Evolutionary conservation across 53 echinoderm and acorn worm genomes (phyloP).

Genomic region (Zoroaster sp.): DNA sequence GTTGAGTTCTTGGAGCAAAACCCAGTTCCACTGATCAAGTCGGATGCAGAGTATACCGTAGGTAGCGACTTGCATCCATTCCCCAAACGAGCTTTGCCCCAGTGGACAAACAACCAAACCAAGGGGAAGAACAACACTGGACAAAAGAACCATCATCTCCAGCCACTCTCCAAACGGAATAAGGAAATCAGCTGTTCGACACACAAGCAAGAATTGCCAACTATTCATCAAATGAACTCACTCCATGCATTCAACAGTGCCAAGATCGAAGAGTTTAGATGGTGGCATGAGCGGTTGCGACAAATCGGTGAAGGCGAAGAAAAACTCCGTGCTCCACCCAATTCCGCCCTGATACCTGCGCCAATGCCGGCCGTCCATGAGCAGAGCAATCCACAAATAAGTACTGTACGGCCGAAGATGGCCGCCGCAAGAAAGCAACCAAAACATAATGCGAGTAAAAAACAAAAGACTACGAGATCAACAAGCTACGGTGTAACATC

Average conservation of each 20-base stretch:
- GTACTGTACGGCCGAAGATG: neutral
- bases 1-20: slow-evolving; percentile 29
- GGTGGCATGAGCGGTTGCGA: slow-evolving; percentile 20
- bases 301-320: neutral
- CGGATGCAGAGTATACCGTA: neutral
- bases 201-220: neutral
- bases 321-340: slow-evolving; percentile 10
- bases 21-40: slow-evolving; percentile 6
- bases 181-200: neutral
- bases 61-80: slow-evolving; percentile 9
- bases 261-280: slow-evolving; percentile 34
- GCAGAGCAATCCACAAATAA: neutral
- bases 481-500: neutral
- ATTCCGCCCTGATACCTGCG: neutral
- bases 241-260: slow-evolving; percentile 6
- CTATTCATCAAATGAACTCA: neutral
- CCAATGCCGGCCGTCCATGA: neutral
- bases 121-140: neutral
- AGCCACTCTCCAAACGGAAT: neutral
- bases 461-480: slow-evolving; percentile 1
- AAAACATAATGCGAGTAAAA: neutral
- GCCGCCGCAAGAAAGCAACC: neutral
- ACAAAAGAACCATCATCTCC: neutral
- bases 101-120: neutral
- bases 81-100: slow-evolving; percentile 25